Base-by-base conservation (phyloP, 2,888 invertebrate species). In the Dryococelus australis region DNA sequence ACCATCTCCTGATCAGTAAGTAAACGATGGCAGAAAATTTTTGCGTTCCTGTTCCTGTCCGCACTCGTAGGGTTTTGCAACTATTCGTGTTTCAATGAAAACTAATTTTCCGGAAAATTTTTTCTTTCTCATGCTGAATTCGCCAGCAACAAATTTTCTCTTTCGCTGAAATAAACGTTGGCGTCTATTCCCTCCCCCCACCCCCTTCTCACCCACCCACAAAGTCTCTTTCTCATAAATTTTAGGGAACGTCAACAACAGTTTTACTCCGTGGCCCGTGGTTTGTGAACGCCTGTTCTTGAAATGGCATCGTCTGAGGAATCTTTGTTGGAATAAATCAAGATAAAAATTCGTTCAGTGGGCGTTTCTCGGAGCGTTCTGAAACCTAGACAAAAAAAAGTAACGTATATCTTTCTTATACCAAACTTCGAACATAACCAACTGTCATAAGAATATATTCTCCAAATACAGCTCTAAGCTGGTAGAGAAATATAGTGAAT, bases 271-370 rank as follows among this genome's bases (percentile, higher is more conserved):
- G 5, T 65, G 65, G 65, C 65, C 16, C 16, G 65, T 16, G 65
- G 65, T 20, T 65, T 65, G 20, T 24, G 65, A 65, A 20, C 65
- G 5, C 5, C 65, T 65, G 16, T 65, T 65, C 65, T 65, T 65
- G 65, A 65, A 65, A 65, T 65, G 65, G 65, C 8, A 65, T 65
- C 65, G 65, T 65, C 13, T 65, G 16, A 65, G 65, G 65, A 65
- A 65, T 65, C 65, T 9, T 65, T 65, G 65, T 24, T 65, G 65
- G 65, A 65, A 65, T 65, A 65, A 65, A 65, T 65, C 65, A 65
- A 65, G 65, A 65, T 65, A 65, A 65, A 65, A 65, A 65, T 65
- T 65, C 65, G 65, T 65, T 65, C 65, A 65, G 65, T 65, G 65
- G 65, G 65, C 65, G 65, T 65, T 65, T 65, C 65, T 65, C 65